Base-by-base conservation (phyloP, 1,140 invertebrate species). In the Stegodyphus dumicola region DNA sequence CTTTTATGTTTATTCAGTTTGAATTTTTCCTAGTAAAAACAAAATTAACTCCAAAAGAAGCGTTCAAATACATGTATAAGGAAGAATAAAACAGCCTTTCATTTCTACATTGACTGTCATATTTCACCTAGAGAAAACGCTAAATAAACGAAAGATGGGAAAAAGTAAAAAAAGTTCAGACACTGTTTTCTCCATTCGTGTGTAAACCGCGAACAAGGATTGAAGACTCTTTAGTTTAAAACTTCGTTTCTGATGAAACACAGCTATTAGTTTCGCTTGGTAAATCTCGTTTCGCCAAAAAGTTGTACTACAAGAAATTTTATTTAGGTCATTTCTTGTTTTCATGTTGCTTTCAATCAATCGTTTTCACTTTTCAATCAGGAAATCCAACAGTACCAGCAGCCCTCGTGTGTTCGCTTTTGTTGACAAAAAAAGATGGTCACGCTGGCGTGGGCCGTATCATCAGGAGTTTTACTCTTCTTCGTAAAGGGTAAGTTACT, bases 341-440 rank as follows among this genome's bases (percentile, higher is more conserved):
- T 65, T 65, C 69, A 69, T 78, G 18, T 66, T 66, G n/a, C 6
- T 18, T 69, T 11, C 69, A 18, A 78, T 78, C 64, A 69, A 78
- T 78, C 77, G 77, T 49, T 78, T 78, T 78, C 77, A 78, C 77
- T 78, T 78, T 78, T 69, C 5, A 51, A 53, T 78, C 77, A 78
- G 77, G 65, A 78, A 78, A 51, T 49, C 7, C 52, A 33, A 33
- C 65, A 51, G 17, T 66, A 51, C 10, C 64, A 77, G 49, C 10
- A 60, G 33, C 60, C n/a, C 18, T 13, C 65, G 18, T n/a, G 18
- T 56, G 33, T 56, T 17, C 10, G 15, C 60, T 33, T 33, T 33
- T 65, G 54, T 66, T n/a, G 15, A 7, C 48, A 9, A 5, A 4
- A 1, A 33, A 54, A 76, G 53, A 77, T 67, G 66, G 60, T 52